Percentiles rank a stretch among this genome's conserved stretches.
phyloP scores from a whole-genome alignment of 2,888 invertebrate species.

The Mongoloraphidia duomilia region DNA sequence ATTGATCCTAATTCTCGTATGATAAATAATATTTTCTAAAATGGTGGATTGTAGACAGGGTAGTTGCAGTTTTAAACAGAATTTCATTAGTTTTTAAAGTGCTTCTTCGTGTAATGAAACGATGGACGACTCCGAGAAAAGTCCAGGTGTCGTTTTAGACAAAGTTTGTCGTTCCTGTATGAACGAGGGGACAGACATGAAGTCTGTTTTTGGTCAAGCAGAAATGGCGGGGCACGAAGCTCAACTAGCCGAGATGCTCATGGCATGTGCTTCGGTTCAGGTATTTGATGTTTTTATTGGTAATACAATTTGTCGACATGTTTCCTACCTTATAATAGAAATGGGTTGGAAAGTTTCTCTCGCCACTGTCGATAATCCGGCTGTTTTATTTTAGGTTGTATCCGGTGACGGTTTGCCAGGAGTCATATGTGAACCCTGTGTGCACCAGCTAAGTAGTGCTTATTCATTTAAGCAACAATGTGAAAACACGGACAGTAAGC shows the following conservation, averaged over 20 bases:
- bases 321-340: not conserved
- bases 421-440: conserved; percentile 25
- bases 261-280: conserved; percentile 28
- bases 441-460: conserved; percentile 25
- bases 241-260: conserved; percentile 28
- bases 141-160: conserved; percentile 22
- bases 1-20: too few relatives aligned
- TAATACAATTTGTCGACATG: not conserved
- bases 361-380: not conserved
- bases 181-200: conserved; percentile 25
- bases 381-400: conserved; percentile 19
- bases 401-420: conserved; percentile 27
- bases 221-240: conserved; percentile 20
- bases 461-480: conserved; percentile 29
- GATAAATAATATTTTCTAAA: too few relatives aligned
- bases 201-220: conserved; percentile 26
- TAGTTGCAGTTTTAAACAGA: too few relatives aligned
- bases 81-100: too few relatives aligned
- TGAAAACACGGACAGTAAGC: conserved; percentile 26
- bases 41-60: too few relatives aligned
- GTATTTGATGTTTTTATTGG: conserved; percentile 18
- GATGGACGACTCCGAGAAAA: conserved; percentile 2
- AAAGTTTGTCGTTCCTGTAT: conserved; percentile 31
- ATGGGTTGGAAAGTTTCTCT: not conserved
- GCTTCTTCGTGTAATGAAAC: too few relatives aligned